A percentile compares a stretch with the other conserved stretches of the same genome.
Conservation (phyloP, 2,888 invertebrate genomes). For the Melipona beecheii region DNA sequence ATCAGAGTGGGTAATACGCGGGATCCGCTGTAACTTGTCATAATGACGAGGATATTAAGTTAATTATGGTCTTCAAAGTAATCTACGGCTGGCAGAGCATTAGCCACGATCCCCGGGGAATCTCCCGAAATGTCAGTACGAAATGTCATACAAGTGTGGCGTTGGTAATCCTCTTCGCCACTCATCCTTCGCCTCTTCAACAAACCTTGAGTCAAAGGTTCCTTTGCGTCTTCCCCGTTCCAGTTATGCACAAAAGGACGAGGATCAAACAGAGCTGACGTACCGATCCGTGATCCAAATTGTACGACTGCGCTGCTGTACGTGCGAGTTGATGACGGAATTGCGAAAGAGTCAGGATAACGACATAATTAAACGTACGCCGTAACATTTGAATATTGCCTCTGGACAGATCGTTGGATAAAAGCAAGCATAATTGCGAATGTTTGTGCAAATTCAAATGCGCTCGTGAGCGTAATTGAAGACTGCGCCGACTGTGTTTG, state of each 20-base stretch:
- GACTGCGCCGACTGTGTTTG: no score
- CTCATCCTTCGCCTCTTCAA: constrained; percentile 46
- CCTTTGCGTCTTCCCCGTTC: constrained; percentile 47
- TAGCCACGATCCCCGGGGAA: constrained; percentile 63
- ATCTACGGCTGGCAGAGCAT: constrained; percentile 65
- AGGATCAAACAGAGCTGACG: constrained; percentile 58
- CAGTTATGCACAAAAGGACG: constrained; percentile 51
- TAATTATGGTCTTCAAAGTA: constrained; percentile 70
- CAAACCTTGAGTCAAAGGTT: constrained; percentile 52
- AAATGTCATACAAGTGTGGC: constrained; percentile 72
- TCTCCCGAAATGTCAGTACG: constrained; percentile 71
- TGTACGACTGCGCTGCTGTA: neutral
- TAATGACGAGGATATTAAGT: constrained; percentile 69
- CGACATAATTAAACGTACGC: neutral
- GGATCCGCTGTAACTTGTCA: constrained; percentile 42
- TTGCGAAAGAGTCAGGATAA: neutral
- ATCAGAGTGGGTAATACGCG: constrained; percentile 38
- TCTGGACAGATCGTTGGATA: rapidly evolving
- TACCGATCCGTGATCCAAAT: constrained; percentile 39
- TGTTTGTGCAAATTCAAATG: no score
- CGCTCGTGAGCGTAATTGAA: no score
- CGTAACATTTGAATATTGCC: neutral
- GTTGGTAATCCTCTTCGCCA: constrained; percentile 42
- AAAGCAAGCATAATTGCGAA: neutral
- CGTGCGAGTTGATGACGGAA: neutral